Percentiles rank a stretch among this genome's conserved stretches.
Evolutionary conservation across 2,888 invertebrate species (phyloP).

Genomic region (Acronicta alni): DNA sequence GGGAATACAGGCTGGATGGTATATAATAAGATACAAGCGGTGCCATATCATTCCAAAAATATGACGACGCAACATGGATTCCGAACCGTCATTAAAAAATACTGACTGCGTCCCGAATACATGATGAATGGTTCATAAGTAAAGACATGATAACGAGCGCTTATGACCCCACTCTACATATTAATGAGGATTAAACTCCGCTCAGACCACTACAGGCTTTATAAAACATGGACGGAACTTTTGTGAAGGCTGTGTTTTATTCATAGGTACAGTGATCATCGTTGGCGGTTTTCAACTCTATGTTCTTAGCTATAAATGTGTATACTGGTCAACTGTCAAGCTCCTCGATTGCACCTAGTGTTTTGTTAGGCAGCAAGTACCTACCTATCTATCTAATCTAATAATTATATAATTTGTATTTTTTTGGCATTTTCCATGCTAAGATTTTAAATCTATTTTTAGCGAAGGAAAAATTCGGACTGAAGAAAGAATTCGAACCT

Average conservation of each 20-base stretch:
- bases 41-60: conserved; percentile 12
- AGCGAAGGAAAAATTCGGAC: too few relatives aligned
- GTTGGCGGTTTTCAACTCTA: too few relatives aligned
- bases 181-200: conserved; percentile 37
- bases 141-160: conserved; percentile 35
- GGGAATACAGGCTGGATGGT: too few relatives aligned
- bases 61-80: conserved; percentile 20
- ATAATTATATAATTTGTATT: too few relatives aligned
- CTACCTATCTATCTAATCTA: neutral
- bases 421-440: too few relatives aligned
- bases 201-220: conserved; percentile 13
- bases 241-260: neutral
- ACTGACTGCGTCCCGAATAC: conserved; percentile 35
- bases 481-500: too few relatives aligned
- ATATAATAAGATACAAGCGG: too few relatives aligned
- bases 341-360: too few relatives aligned
- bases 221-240: conserved; percentile 9
- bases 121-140: conserved; percentile 38
- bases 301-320: too few relatives aligned
- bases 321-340: too few relatives aligned
- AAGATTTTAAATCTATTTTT: too few relatives aligned
- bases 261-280: too few relatives aligned
- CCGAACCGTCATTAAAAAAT: conserved; percentile 51
- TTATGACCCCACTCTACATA: conserved; percentile 33
- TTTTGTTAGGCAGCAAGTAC: neutral